Evolutionary conservation across 2,797 vertebrate species (phyloP), one percentile per base, ranked within the genome.

Genomic region (Lepus townsendii): DNA sequence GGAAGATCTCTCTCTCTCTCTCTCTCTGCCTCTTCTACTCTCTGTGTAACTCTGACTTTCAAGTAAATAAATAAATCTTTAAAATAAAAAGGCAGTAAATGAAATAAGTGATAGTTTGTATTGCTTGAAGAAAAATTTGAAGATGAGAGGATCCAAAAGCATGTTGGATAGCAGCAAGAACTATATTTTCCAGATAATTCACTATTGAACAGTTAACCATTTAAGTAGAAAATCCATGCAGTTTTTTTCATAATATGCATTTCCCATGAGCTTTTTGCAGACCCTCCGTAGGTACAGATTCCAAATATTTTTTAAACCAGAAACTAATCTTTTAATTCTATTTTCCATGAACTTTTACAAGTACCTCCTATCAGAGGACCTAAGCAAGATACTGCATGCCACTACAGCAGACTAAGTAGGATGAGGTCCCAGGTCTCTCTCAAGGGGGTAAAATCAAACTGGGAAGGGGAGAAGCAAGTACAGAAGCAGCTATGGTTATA

Each of bases 41-140:
- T 42, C 8, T 42, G 42, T 38, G 38, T 42, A 42, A 42, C 42
- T 42, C 42, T 42, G 7, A 42, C 7, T 42, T 42, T 42, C 42
- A 42, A 42, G 42, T 47, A 47, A 47, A 47, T 47, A 47, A 47
- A 47, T 47, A 47, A 47, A 47, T 47, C 16, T 52, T 63, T 57
- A 47, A 47, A 47, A 47, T 47, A 47, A 47, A 47, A 69, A 20
- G 22, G 27, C 11, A 79, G 35, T 78, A 16, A 83, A 85, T 84
- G 32, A 72, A 92, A 13, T 76, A 87, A 78, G 83, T 54, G 5
- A 65, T 77, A 88, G n/a, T 82, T 38, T 71, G 8, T 32, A 82
- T 32, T 91, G 38, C 16, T 14, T 75, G 38, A 88, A 91, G 78
- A 90, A 88, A 85, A 90, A 72, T 22, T 4, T 38, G 35, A 96